Evolutionary conservation across 2,113 vertebrate genomes (phyloP), one percentile per base, ranked within the genome.

Genomic region (Capreolus pygargus): DNA sequence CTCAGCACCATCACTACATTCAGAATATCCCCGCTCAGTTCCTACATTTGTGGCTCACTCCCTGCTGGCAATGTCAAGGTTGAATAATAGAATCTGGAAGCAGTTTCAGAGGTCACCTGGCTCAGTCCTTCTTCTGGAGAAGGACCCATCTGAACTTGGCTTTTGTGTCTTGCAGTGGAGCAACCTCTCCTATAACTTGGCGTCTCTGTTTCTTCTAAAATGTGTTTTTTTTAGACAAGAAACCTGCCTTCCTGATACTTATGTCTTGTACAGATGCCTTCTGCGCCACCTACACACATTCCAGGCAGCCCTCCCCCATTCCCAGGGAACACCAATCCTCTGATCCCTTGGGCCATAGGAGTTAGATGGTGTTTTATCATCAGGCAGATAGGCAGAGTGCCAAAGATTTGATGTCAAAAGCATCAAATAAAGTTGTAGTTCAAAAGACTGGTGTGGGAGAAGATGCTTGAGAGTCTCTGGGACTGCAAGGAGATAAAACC

Each of bases 21-120:
- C 10, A 7, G 50, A 57, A 67, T 36, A 47, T 10, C 30, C 36
- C 28, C 0, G 0, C 23, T 39, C 14, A 11, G 1, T 50, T 36
- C 33, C 19, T 25, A 33, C 25, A 21, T 64, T 58, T 17, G 61
- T 27, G 19, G 33, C 33, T 6, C 25, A 15, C 84, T 82, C 25
- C 13, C 60, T 17, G 30, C 23, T 58, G 50, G 83, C 25, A 39
- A 13, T 50, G 58, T 54, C 1, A 10, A 23, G n/a, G 19, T 39
- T 50, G 39, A 17, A 27, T 30, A 36, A 23, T 9, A 64, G 28
- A 50, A 28, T 47, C 27, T 16, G 30, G 43, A 33, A 76, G 45
- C 45, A 87, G 6, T 27, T 67, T 39, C 6, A 11, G 50, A 43
- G 45, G 57, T 45, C 60, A 3, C 6, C 17, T 36, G 7, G 30